Evolutionary conservation across 2,888 invertebrate genomes (phyloP), one percentile per base, ranked within the genome.

Genomic region (Erannis defoliaria): DNA sequence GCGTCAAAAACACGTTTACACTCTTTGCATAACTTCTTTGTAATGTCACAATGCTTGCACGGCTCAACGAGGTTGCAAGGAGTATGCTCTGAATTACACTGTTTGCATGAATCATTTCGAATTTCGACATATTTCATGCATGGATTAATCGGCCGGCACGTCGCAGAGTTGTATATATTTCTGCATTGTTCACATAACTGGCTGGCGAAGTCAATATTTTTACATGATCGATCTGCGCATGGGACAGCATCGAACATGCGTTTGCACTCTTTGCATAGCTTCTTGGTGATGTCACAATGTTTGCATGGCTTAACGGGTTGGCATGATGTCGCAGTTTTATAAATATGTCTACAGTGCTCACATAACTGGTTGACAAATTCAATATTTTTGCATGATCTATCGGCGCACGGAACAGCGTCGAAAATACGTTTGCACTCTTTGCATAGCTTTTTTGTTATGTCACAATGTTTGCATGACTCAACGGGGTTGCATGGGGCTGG

Each of bases 331-430:
- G n/a, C n/a, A n/a, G n/a, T n/a, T n/a, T n/a, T n/a, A n/a, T n/a
- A n/a, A n/a, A n/a, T 18, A 33, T 46, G 1, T 46, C n/a, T 31
- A 1, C 46, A 46, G 9, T 19, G 23, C 8, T 46, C 31, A 19
- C 46, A 46, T 33, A 46, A 12, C n/a, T 19, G 18, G 18, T 12
- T 46, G 19, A n/a, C 31, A 6, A 46, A 12, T 1, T 46, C 31
- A 31, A 18, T 2, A 31, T 46, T 31, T 33, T 46, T 31, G 12
- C 46, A 46, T n/a, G 46, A 31, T 46, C n/a, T 46, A n/a, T 33
- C 46, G 6, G 10, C 12, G n/a, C 46, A 46, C 6, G 31, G 46
- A 8, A 12, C 31, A 31, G 46, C 16, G 18, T 46, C 46, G 6
- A 46, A 19, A 19, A 46, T 46, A 31, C 0, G 5, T 46, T 31